Conservation (phyloP, 2,113 vertebrate species). For the Panthera leo region DNA sequence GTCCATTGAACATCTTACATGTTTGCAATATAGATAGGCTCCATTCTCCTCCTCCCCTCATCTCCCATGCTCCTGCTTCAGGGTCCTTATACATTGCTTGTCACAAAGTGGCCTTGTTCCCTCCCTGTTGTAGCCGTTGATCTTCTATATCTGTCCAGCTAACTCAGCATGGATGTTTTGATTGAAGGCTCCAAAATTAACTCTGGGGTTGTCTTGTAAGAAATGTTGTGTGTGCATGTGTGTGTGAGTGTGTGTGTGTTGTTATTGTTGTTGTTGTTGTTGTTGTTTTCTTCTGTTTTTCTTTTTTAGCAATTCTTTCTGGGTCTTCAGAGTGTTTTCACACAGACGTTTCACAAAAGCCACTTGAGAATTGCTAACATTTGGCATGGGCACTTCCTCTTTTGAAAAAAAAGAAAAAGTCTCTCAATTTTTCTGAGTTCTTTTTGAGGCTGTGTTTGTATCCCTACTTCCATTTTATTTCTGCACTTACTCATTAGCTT, state of each 20-base stretch:
- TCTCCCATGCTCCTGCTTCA: rapidly evolving
- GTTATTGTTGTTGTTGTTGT: too few relatives aligned
- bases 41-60: background rate
- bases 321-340: background rate
- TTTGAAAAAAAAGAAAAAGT: background rate
- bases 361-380: background rate
- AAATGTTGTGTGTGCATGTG: background rate
- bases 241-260: too few relatives aligned
- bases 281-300: background rate
- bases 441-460: background rate
- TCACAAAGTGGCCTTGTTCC: background rate
- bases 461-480: background rate
- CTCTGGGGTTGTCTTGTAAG: background rate
- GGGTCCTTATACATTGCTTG: background rate
- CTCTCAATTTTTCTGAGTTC: background rate
- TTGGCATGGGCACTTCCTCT: background rate
- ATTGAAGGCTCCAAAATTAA: background rate
- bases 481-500: background rate
- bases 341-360: background rate
- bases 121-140: background rate
- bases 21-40: background rate
- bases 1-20: background rate
- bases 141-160: background rate
- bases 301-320: background rate
- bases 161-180: background rate